These are phyloP conservation scores for Falco rusticolus DNA, from an alignment of 2,797 vertebrate genomes.

Conservation along the genomic window DNA sequence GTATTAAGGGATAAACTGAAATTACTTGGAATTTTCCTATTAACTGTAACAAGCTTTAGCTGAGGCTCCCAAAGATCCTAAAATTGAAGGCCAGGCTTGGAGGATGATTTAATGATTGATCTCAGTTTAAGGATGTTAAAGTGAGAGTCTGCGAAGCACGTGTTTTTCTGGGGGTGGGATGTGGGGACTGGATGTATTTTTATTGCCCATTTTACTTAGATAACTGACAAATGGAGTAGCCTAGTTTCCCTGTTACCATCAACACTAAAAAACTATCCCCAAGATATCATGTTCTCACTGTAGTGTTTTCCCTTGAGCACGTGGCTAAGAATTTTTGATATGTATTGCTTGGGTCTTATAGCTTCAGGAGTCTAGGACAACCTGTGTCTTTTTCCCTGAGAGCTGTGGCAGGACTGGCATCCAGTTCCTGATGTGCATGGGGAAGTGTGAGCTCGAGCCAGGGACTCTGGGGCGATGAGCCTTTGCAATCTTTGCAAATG, in stretches of 20 bases:
- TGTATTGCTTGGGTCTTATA: not conserved
- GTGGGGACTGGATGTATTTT: not conserved
- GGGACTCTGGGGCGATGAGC: not conserved
- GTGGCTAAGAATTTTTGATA: not conserved
- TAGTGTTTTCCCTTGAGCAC: not conserved
- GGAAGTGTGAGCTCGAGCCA: accelerated
- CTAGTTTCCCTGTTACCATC: not conserved
- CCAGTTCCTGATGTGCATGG: not conserved
- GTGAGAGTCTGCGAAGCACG: not conserved
- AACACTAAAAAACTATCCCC: not conserved
- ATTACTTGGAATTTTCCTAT: not conserved
- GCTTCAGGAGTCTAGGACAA: not conserved
- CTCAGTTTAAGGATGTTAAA: not conserved
- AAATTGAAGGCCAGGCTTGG: not conserved
- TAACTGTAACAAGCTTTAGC: not conserved
- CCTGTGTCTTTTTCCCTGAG: not conserved
- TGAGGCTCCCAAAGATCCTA: not conserved
- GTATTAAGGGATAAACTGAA: not conserved
- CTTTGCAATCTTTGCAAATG: not conserved
- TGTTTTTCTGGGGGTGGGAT: not conserved
- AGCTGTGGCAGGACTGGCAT: not conserved
- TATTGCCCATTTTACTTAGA: not conserved
- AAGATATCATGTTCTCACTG: not conserved
- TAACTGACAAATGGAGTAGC: not conserved
- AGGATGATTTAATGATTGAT: not conserved